Conservation (phyloP, 2,113 vertebrate species). For the Gadus macrocephalus region DNA sequence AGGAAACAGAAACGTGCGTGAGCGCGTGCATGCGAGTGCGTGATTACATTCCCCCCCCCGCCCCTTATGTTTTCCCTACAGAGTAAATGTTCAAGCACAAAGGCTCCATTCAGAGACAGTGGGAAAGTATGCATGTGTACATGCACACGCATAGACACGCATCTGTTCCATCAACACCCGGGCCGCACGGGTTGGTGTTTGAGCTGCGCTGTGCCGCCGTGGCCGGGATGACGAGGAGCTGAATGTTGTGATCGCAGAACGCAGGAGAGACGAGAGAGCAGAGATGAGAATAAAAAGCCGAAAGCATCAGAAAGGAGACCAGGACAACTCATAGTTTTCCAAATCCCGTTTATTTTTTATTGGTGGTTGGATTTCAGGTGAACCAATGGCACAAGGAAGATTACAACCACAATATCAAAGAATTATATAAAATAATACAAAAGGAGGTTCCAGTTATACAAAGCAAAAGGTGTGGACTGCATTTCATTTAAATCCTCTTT, state of each 20-base stretch:
- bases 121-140: slow-evolving; percentile 19
- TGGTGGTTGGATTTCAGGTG: slow-evolving; percentile 84
- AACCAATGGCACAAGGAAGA: slow-evolving; percentile 94
- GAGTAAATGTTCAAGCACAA: slow-evolving; percentile 60
- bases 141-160: neutral
- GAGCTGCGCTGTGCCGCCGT: too few species aligned
- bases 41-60: slow-evolving; percentile 11
- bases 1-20: neutral
- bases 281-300: neutral
- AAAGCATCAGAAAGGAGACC: neutral
- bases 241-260: neutral
- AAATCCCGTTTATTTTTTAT: slow-evolving; percentile 80
- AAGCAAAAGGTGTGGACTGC: slow-evolving; percentile 67
- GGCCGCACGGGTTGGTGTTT: slow-evolving; percentile 24
- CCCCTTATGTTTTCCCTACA: slow-evolving; percentile 19
- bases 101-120: slow-evolving; percentile 52
- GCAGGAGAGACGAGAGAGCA: too few species aligned
- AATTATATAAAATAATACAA: slow-evolving; percentile 73
- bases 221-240: too few species aligned
- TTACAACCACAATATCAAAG: slow-evolving; percentile 77
- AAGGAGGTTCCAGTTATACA: slow-evolving; percentile 73
- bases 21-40: slow-evolving; percentile 26
- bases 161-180: slow-evolving; percentile 13
- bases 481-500: slow-evolving; percentile 20
- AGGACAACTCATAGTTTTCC: slow-evolving; percentile 44